A percentile compares a stretch with the other conserved stretches of the same genome.
phyloP scores from a whole-genome alignment of 2,113 vertebrate genomes.

The Uropsilus gracilis region DNA sequence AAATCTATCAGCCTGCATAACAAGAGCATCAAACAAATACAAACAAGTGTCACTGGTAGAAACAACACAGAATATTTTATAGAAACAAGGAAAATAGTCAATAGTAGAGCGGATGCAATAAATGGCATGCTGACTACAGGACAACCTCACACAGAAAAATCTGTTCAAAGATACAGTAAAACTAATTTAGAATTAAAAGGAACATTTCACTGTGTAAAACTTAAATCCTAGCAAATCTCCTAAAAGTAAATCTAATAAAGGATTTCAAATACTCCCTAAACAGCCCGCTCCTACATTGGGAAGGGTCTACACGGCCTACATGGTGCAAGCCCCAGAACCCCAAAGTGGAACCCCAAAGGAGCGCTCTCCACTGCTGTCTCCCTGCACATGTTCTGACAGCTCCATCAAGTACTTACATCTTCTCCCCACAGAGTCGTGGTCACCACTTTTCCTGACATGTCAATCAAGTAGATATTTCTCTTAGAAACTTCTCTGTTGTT shows the following conservation, averaged over 20 bases:
- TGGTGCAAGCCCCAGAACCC: neutral
- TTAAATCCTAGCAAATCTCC: neutral
- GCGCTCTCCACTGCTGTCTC: neutral
- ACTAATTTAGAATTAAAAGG: neutral
- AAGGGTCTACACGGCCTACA: neutral
- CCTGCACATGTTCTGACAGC: neutral
- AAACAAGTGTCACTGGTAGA: neutral
- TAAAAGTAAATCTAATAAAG: conserved; percentile 2
- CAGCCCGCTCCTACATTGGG: neutral
- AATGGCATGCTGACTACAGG: neutral
- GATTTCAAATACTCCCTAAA: neutral
- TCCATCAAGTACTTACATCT: conserved; percentile 87
- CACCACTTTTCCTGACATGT: conserved; percentile 94
- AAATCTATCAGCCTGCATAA: conserved; percentile 94
- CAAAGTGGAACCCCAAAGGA: neutral
- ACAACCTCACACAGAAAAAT: neutral
- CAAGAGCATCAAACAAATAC: conserved; percentile 52
- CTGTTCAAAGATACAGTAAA: neutral
- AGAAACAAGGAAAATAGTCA: conserved; percentile 16
- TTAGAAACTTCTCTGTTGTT: conserved; percentile 95
- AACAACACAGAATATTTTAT: neutral
- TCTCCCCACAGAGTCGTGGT: conserved; percentile 95
- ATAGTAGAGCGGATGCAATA: neutral
- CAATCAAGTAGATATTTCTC: conserved; percentile 93
- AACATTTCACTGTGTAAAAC: neutral